Evolutionary conservation across 2,797 vertebrate genomes (phyloP), one percentile per base, ranked within the genome.

Genomic region (Pachyuromys duprasi): DNA sequence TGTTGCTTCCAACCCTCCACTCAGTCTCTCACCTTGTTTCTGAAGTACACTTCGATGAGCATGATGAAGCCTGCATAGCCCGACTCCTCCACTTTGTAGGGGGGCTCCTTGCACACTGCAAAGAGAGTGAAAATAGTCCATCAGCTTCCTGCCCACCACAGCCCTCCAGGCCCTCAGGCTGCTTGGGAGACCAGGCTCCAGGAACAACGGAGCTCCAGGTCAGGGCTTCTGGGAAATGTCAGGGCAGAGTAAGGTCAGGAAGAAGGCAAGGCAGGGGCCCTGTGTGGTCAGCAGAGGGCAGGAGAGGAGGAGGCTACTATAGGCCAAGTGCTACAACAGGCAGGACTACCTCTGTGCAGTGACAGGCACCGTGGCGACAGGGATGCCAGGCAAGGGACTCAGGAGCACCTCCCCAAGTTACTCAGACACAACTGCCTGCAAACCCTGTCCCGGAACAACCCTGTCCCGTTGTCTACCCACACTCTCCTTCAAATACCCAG

Each of bases 41-140:
- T 99, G 98, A 99, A 99, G 99, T 99, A 99, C 96, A 99, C 99
- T 98, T 99, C 99, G 93, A 99, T 99, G 72, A 99, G 99, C 99
- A 99, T 99, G 97, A 99, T 99, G 98, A 99, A 99, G 96, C 99
- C 99, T 62, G 99, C 99, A 1, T 99, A 99, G 86, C 99, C 99
- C 70, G 99, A 99, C 98, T 99, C 99, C 96, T 99, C 99, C 98
- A 99, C 99, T 98, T 99, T 99, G 98, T 99, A 99, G 7, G 99
- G 99, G 84, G 99, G 99, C 98, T 99, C 99, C 98, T 99, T 99
- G 98, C 99, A 99, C 97, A 99, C 99, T 99, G 98, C 94, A 97
- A 90, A 98, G 75, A 98, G 95, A 98, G 76, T 90, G 95, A 89
- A 63, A 96, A 60, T 39, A 70, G 36, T 72, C 49, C 24, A 42